Evolutionary conservation across 2,113 vertebrate species (phyloP).

Genomic region (Opisthocomus hoazin): DNA sequence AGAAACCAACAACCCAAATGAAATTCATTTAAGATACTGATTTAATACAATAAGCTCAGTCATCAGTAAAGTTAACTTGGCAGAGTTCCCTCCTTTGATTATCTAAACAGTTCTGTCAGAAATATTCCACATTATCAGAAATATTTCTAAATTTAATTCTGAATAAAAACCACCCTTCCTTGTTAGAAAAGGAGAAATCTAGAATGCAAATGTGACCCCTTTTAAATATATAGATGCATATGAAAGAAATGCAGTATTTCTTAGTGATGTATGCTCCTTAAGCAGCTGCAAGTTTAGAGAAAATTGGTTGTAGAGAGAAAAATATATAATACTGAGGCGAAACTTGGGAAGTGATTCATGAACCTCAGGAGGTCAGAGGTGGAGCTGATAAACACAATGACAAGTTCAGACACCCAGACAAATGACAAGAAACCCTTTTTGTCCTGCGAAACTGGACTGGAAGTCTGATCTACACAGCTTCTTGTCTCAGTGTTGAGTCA

Average conservation of each 20-base stretch:
- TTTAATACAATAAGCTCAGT: constrained; percentile 21
- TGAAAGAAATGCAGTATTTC: neutral
- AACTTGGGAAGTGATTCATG: neutral
- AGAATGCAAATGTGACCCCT: neutral
- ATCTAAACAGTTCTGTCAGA: constrained; percentile 6
- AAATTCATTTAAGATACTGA: neutral
- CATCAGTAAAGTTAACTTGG: neutral
- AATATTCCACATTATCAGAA: neutral
- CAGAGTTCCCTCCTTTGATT: neutral
- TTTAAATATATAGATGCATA: neutral
- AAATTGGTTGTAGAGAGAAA: neutral
- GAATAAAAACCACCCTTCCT: neutral
- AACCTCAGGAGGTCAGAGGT: neutral
- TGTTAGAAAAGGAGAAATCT: neutral
- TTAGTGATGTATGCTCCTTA: neutral
- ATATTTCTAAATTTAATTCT: neutral
- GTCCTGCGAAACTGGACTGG: neutral
- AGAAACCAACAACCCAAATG: neutral
- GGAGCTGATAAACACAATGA: neutral
- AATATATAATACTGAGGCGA: neutral
- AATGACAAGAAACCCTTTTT: neutral
- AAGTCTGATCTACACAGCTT: neutral
- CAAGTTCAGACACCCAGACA: neutral
- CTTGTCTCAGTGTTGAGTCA: neutral
- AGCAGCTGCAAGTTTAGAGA: neutral